Conservation (phyloP, 1,140 invertebrate species). For the Drosophila orosa region DNA sequence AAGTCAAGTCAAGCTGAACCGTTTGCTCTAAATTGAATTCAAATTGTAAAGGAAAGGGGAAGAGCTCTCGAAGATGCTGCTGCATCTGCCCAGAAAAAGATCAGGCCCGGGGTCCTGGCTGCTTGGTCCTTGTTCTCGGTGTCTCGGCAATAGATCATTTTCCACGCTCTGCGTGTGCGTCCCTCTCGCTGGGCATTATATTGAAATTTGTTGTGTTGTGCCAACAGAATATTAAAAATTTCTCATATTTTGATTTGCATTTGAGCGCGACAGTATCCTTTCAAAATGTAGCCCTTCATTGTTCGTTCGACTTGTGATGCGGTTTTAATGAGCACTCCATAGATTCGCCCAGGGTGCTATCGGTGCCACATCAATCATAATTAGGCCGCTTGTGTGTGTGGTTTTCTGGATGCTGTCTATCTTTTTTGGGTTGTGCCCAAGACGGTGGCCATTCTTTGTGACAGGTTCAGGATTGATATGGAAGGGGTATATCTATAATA, state of each 20-base stretch:
- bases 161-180: slow-evolving; percentile 64
- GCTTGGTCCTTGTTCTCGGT: slow-evolving; percentile 38
- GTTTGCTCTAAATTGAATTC: slow-evolving; percentile 81
- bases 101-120: slow-evolving; percentile 43
- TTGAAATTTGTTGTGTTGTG: slow-evolving; percentile 83
- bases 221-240: slow-evolving; percentile 81
- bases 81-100: slow-evolving; percentile 79
- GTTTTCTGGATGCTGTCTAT: slow-evolving; percentile 31
- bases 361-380: slow-evolving; percentile 75
- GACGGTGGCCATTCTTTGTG: slow-evolving; percentile 33
- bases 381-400: slow-evolving; percentile 66
- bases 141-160: slow-evolving; percentile 80
- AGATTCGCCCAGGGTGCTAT: slow-evolving; percentile 25
- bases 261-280: slow-evolving; percentile 27
- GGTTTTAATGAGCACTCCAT: slow-evolving; percentile 72
- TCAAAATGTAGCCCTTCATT: slow-evolving; percentile 29
- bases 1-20: slow-evolving; percentile 74
- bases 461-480: slow-evolving; percentile 34
- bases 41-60: slow-evolving; percentile 59
- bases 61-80: slow-evolving; percentile 57
- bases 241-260: slow-evolving; percentile 83
- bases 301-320: slow-evolving; percentile 64
- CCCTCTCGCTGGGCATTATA: slow-evolving; percentile 47
- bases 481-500: neutral
- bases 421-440: slow-evolving; percentile 35